Evolutionary conservation across 2,888 invertebrate species (phyloP).

Genomic region (Metopia argyrocephala): DNA sequence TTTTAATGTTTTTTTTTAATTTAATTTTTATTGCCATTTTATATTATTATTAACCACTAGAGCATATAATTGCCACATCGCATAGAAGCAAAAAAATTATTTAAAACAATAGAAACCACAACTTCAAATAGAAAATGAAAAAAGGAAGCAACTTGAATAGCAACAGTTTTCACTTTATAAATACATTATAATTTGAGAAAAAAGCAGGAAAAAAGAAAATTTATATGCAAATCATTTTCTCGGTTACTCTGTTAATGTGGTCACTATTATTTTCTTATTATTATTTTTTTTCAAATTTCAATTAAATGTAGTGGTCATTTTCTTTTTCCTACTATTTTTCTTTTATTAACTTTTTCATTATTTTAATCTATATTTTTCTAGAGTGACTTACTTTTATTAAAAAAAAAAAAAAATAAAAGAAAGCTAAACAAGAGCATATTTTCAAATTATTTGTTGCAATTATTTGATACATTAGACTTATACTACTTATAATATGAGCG

Average conservation of each 20-base stretch:
- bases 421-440: too few species aligned
- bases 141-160: conserved; percentile 16
- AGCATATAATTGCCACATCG: conserved; percentile 52
- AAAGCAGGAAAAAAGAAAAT: background rate
- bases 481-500: too few species aligned
- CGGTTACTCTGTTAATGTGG: conserved; percentile 18
- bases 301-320: background rate
- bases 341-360: background rate
- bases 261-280: conserved; percentile 10
- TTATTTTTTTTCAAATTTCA: background rate
- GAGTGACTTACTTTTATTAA: background rate
- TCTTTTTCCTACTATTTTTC: background rate
- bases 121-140: conserved; percentile 30
- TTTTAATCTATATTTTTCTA: background rate
- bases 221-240: conserved; percentile 30
- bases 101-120: conserved; percentile 18
- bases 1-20: background rate
- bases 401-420: background rate
- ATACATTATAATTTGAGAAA: conserved; percentile 8
- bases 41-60: conserved; percentile 39
- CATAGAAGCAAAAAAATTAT: conserved; percentile 1
- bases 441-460: too few species aligned
- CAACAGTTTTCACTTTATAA: conserved; percentile 43
- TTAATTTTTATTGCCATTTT: conserved; percentile 50
- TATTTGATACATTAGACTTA: too few species aligned